Conservation (phyloP, 2,888 invertebrate species). For the Drosophila meridiana region DNA sequence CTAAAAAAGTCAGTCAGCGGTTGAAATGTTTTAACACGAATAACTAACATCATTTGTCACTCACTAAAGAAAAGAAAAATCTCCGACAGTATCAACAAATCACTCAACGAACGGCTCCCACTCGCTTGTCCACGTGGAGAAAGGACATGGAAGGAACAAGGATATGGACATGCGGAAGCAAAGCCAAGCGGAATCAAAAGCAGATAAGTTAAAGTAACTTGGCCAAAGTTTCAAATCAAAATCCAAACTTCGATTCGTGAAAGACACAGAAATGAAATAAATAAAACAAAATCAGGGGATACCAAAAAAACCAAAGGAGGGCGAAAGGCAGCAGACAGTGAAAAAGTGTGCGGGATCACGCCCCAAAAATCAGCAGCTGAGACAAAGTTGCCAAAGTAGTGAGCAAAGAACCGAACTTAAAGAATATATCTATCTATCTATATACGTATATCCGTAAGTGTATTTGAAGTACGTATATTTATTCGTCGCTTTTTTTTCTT, state of each 20-base stretch:
- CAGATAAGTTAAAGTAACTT: slow-evolving; percentile 63
- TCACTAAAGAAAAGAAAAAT: slow-evolving; percentile 34
- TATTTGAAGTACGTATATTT: slow-evolving; percentile 17
- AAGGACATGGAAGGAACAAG: slow-evolving; percentile 5
- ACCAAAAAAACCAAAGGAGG: background rate
- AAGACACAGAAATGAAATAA: slow-evolving; percentile 12
- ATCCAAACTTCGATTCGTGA: slow-evolving; percentile 33
- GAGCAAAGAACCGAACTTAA: slow-evolving; percentile 30
- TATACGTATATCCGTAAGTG: background rate
- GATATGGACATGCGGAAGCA: slow-evolving; percentile 18
- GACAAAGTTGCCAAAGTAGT: slow-evolving; percentile 35
- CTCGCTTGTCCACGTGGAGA: slow-evolving; percentile 23
- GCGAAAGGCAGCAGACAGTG: background rate
- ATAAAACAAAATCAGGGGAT: no score
- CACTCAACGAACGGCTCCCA: slow-evolving; percentile 40
- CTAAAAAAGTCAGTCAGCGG: slow-evolving; percentile 12
- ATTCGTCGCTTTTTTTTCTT: slow-evolving; percentile 19
- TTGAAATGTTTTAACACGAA: slow-evolving; percentile 24
- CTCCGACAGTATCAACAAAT: slow-evolving; percentile 54
- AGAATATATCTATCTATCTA: slow-evolving; percentile 10
- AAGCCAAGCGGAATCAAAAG: slow-evolving; percentile 53
- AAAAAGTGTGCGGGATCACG: slow-evolving; percentile 8
- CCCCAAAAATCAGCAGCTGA: slow-evolving; percentile 47
- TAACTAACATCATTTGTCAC: slow-evolving; percentile 59
- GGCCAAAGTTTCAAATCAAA: slow-evolving; percentile 62